Percentiles rank a stretch among this genome's conserved stretches.
phyloP scores from a whole-genome alignment of 2,888 invertebrate genomes.

The Erannis defoliaria region DNA sequence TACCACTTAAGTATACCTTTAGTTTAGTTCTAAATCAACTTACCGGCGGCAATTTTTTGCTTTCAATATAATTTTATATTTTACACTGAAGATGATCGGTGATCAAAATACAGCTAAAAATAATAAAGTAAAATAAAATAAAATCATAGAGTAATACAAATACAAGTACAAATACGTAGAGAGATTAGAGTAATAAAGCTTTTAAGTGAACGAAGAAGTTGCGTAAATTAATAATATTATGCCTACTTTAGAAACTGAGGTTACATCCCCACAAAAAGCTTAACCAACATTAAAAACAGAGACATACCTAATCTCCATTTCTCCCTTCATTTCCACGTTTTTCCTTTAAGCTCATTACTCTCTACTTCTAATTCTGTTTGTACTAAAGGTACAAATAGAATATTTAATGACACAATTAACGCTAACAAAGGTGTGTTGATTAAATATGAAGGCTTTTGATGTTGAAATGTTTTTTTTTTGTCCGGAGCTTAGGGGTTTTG shows the following conservation, averaged over 20 bases:
- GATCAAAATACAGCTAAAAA: too few relatives aligned
- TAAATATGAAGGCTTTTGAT: slow-evolving; percentile 62
- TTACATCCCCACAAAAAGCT: neutral
- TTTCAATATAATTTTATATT: too few relatives aligned
- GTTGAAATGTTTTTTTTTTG: slow-evolving; percentile 20
- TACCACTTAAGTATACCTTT: too few relatives aligned
- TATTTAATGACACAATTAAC: slow-evolving; percentile 73
- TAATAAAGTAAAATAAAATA: too few relatives aligned
- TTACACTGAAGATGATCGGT: too few relatives aligned
- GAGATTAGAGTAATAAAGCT: too few relatives aligned
- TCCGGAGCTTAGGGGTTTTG: slow-evolving; percentile 4
- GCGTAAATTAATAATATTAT: too few relatives aligned
- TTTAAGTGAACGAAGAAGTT: too few relatives aligned
- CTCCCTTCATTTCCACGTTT: slow-evolving; percentile 17
- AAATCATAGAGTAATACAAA: too few relatives aligned
- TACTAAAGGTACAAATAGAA: slow-evolving; percentile 65
- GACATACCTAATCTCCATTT: slow-evolving; percentile 1
- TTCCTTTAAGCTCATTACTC: slow-evolving; percentile 50
- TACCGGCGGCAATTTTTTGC: too few relatives aligned
- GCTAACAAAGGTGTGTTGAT: slow-evolving; percentile 75
- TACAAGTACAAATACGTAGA: too few relatives aligned
- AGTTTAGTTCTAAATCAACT: too few relatives aligned
- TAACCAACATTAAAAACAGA: neutral
- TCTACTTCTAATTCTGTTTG: slow-evolving; percentile 60
- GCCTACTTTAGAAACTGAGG: neutral